These are phyloP conservation scores for Tupaia tana DNA, from an alignment of 2,113 vertebrate species.

Conservation along the genomic window DNA sequence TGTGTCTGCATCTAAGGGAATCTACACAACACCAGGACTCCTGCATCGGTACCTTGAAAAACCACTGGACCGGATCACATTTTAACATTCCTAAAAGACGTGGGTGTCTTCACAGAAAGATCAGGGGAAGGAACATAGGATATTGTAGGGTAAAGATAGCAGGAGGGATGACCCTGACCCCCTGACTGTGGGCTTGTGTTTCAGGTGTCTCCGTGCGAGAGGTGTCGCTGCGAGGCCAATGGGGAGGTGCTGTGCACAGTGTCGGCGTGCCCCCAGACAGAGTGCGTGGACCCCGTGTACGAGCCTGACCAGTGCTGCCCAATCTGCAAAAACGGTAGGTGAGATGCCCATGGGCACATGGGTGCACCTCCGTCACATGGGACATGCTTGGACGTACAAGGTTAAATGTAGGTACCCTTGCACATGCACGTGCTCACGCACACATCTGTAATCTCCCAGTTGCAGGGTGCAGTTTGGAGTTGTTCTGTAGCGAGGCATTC, in stretches of 20 bases:
- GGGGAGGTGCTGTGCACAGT: conserved; percentile 97
- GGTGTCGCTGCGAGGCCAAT: conserved; percentile 95
- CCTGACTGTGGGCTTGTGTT: conserved; percentile 72
- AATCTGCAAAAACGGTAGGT: conserved; percentile 97
- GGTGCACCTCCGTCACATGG: accelerated
- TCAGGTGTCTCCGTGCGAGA: conserved; percentile 97
- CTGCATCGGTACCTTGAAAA: too few species aligned
- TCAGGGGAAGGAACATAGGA: neutral
- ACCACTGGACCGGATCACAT: neutral
- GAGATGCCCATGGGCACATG: accelerated
- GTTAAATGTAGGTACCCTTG: accelerated
- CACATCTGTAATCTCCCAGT: accelerated
- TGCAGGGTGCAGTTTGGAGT: accelerated
- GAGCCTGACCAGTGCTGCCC: conserved; percentile 99
- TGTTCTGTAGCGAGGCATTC: accelerated
- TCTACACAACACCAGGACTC: accelerated
- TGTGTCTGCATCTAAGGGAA: accelerated
- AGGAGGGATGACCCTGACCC: neutral
- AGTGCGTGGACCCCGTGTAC: conserved; percentile 98
- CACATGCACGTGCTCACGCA: accelerated
- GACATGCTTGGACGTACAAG: accelerated
- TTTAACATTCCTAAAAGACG: neutral
- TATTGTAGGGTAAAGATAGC: accelerated
- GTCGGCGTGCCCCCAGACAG: conserved; percentile 96
- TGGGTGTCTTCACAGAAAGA: neutral